Base-by-base conservation (phyloP, 1,140 invertebrate species). In the Pachypeltis micranthus region DNA sequence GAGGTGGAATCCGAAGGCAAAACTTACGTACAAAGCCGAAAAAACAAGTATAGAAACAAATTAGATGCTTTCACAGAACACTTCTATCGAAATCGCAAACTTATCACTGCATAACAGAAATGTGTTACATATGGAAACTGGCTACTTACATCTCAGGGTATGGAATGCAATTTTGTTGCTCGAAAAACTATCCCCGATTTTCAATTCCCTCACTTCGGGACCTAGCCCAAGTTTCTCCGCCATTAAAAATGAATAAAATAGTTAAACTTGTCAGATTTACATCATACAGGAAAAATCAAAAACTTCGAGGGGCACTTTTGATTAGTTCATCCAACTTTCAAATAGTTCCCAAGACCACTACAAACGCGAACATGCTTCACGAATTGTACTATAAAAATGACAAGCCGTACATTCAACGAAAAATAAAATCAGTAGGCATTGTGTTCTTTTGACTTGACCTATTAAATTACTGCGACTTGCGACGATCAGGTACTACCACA, bases 111-210 rank as follows among this genome's bases (percentile, higher is more conserved):
- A n/a, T n/a, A n/a, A n/a, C n/a, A n/a, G 47, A 51, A 51, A 51
- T 51, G n/a, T 16, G 28, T 44, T 65, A 65, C 64, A 65, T 65
- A 65, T 65, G 64, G 64, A 65, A 65, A 60, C 23, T 25, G 23
- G 26, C 62, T 68, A 81, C 84, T 88, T 84, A 92, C 90, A 92
- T 82, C 89, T 86, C 25, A 92, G 79, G 14, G 89, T 90, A 72
- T 93, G 90, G 76, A 91, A 92, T 64, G 86, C 82, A 44, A 80
- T 80, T 73, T 81, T 86, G 59, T 82, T 83, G 69, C 81, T 84
- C 1, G 80, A 84, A 73, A 92, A 92, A 70, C 85, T 90, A 60
- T 85, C 78, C 24, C 90, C 90, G 58, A 93, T 77, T 74, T 90
- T 91, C 27, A 93, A 77, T 77, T 91, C 87, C 64, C 85, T 80